Evolutionary conservation across 2,888 invertebrate species (phyloP), one percentile per base, ranked within the genome.

Genomic region (Eugnorisma glareosa): DNA sequence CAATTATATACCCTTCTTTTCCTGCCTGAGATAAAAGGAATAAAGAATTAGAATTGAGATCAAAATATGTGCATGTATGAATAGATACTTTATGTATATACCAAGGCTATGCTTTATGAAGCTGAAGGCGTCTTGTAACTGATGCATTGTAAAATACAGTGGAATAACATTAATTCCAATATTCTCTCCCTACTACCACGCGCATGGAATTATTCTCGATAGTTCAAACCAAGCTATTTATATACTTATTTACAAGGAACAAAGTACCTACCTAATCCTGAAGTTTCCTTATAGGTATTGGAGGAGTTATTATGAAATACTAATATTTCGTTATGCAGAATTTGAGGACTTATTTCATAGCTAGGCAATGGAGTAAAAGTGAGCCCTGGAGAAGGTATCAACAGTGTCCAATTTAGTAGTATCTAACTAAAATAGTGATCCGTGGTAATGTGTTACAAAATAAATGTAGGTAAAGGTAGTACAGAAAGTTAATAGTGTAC

Each of bases 21-120:
- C 79, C 51, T 24, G 45, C 57, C 24, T 73, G 18, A 18, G 45
- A 57, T 79, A 79, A 61, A 15, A 1, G 1, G 57, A 61, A 67
- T 59, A 66, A 63, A 13, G 54, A 51, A 67, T 54, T 54, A 45
- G 4, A 31, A 21, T 35, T 35, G 67, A 45, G 3, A 57, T 54
- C 21, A 28, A 67, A 45, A 31, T 73, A 73, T 67, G 67, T 24
- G 43, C 37, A 67, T 45, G 31, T 63, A 59, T 8, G 18, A 8
- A 63, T 67, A 31, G 8, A 24, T 15, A 15, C n/a, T 37, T 35
- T 6, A n/a, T 64, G 43, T 45, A n/a, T 64, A 13, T 77, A n/a
- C 31, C 35, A 67, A 76, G 61, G 61, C 6, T 40, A 40, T n/a
- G 15, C 24, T 64, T 48, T 61, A 21, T 40, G 24, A 35, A 28